Conservation (phyloP, 2,888 invertebrate genomes). For the Morpho achilles region DNA sequence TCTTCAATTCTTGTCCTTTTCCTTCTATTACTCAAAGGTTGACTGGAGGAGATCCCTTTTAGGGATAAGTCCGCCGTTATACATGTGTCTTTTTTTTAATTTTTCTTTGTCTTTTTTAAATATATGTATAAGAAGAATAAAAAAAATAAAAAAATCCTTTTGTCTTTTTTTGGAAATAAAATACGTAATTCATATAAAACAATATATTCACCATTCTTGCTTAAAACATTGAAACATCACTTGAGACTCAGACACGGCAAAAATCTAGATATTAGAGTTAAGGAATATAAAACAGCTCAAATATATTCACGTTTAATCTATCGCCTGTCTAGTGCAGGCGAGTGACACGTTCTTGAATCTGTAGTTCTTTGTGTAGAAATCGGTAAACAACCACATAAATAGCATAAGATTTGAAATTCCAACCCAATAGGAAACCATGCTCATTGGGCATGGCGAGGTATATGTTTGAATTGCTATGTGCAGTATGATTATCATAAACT, state of each 20-base stretch:
- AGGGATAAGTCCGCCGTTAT: no score
- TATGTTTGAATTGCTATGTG: slow-evolving; percentile 37
- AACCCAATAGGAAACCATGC: slow-evolving; percentile 35
- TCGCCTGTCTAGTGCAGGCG: slow-evolving; percentile 14
- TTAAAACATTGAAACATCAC: neutral
- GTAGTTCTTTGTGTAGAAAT: slow-evolving; percentile 40
- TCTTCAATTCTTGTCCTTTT: no score
- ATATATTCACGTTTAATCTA: slow-evolving; percentile 13
- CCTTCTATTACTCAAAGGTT: no score
- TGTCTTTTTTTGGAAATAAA: neutral
- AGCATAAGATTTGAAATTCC: slow-evolving; percentile 34
- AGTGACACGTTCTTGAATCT: slow-evolving; percentile 2
- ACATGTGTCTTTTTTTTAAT: no score
- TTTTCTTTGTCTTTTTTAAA: no score
- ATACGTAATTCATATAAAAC: neutral
- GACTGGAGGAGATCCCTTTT: no score
- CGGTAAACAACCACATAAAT: slow-evolving; percentile 37
- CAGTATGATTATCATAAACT: slow-evolving; percentile 36
- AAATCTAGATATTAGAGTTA: no score
- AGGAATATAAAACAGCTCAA: neutral
- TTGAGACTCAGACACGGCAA: neutral
- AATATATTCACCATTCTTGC: slow-evolving; percentile 1
- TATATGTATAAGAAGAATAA: no score
- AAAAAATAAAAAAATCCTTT: no score
- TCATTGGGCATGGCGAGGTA: slow-evolving; percentile 39